Conservation (phyloP, 1,140 invertebrate species). For the Scaptodrosophila lebanonensis region DNA sequence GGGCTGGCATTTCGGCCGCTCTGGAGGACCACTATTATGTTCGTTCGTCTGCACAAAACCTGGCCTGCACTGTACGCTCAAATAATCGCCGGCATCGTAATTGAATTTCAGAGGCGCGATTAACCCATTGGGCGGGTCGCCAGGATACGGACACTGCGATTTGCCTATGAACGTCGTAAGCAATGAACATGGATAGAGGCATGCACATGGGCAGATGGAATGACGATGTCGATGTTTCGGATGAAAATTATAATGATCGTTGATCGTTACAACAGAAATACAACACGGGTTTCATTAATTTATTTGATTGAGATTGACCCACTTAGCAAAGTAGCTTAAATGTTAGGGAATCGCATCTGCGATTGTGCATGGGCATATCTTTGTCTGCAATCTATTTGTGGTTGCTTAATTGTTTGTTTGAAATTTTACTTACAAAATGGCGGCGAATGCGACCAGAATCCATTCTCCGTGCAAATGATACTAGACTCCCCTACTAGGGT, state of each 20-base stretch:
- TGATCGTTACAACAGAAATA: constrained; percentile 54
- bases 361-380: constrained; percentile 46
- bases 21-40: constrained; percentile 62
- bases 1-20: constrained; percentile 78
- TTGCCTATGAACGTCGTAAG: constrained; percentile 79
- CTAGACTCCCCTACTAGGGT: constrained; percentile 87
- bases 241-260: constrained; percentile 36
- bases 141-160: constrained; percentile 85
- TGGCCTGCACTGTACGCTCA: constrained; percentile 84
- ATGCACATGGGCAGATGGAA: constrained; percentile 34
- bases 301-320: constrained; percentile 46
- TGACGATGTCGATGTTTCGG: constrained; percentile 20
- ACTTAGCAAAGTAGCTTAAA: constrained; percentile 46
- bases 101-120: constrained; percentile 86
- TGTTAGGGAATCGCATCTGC: constrained; percentile 49
- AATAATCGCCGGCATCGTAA: constrained; percentile 86
- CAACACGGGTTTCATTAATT: constrained; percentile 72
- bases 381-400: constrained; percentile 39
- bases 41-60: constrained; percentile 80
- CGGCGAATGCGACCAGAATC: constrained; percentile 90
- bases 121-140: constrained; percentile 84
- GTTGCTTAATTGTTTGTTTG: too few relatives aligned
- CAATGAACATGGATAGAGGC: constrained; percentile 22
- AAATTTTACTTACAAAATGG: constrained; percentile 85
- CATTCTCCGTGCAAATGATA: constrained; percentile 90